These are phyloP conservation scores for Dasypolia templi DNA, from an alignment of 2,888 invertebrate species.

Conservation along the genomic window DNA sequence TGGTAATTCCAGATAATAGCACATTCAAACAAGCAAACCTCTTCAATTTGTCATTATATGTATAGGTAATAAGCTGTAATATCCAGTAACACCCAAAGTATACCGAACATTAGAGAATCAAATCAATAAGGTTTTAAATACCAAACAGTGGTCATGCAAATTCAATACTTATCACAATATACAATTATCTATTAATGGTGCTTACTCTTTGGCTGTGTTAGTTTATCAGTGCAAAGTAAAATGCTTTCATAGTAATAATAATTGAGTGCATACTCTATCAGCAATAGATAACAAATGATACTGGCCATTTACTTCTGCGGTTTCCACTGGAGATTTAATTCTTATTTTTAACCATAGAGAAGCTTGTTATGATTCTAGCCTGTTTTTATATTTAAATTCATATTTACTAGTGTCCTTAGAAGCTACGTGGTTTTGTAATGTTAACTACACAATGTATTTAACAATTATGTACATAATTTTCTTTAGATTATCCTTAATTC, in stretches of 20 bases:
- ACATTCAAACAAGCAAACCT: too few relatives aligned
- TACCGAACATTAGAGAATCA: not conserved
- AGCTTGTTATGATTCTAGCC: not conserved
- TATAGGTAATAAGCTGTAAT: not conserved
- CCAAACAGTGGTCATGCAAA: not conserved
- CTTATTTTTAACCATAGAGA: not conserved
- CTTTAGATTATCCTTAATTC: slow-evolving; percentile 26
- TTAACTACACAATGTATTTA: slow-evolving; percentile 7
- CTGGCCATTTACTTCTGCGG: slow-evolving; percentile 9
- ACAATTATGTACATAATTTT: not conserved
- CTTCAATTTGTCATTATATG: too few relatives aligned
- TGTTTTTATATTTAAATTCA: not conserved
- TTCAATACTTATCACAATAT: slow-evolving; percentile 28
- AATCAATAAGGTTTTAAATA: not conserved
- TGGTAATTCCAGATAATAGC: too few relatives aligned
- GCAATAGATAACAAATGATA: slow-evolving; percentile 37
- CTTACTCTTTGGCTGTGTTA: not conserved
- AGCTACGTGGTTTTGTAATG: not conserved
- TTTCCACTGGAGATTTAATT: not conserved
- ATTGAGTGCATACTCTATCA: slow-evolving; percentile 24
- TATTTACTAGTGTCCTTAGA: not conserved
- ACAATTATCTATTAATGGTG: slow-evolving; percentile 19
- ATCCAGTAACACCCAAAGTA: not conserved
- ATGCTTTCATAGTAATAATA: slow-evolving; percentile 31
- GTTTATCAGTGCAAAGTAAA: slow-evolving; percentile 37